phyloP scores from a whole-genome alignment of 2,888 invertebrate genomes.

The Carabus problematicus region DNA sequence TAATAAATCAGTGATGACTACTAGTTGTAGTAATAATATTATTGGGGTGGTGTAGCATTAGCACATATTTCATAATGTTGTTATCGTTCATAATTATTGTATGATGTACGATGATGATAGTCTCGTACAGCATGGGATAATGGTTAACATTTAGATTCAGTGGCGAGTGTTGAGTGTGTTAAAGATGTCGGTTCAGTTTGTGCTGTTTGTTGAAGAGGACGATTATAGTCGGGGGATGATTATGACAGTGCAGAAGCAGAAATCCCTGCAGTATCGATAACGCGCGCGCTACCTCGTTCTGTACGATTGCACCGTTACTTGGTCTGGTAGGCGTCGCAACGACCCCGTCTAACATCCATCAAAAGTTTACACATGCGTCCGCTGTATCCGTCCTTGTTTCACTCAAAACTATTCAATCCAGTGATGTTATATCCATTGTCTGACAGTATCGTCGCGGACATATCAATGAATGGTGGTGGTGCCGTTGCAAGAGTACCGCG shows the following conservation, averaged over 20 bases:
- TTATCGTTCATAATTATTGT: no score
- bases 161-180: no score
- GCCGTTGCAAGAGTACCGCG: not conserved
- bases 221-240: constrained; percentile 5
- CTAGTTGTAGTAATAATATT: no score
- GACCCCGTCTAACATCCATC: constrained; percentile 34
- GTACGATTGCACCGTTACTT: constrained; percentile 27
- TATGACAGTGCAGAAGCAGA: constrained; percentile 14
- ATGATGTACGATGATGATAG: no score
- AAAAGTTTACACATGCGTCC: constrained; percentile 40
- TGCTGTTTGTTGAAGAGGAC: no score
- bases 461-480: constrained; percentile 28
- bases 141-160: no score
- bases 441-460: constrained; percentile 32
- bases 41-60: no score
- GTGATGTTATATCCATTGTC: constrained; percentile 35
- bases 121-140: no score
- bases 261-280: constrained; percentile 36
- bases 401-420: constrained; percentile 37
- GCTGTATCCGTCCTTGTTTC: constrained; percentile 32
- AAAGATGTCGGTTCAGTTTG: no score
- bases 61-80: no score
- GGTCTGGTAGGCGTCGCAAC: constrained; percentile 19
- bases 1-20: no score
- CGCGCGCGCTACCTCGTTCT: constrained; percentile 28